A percentile compares a stretch with the other conserved stretches of the same genome.
phyloP scores from a whole-genome alignment of 2,797 vertebrate genomes.

The Orestias chungarensis region DNA sequence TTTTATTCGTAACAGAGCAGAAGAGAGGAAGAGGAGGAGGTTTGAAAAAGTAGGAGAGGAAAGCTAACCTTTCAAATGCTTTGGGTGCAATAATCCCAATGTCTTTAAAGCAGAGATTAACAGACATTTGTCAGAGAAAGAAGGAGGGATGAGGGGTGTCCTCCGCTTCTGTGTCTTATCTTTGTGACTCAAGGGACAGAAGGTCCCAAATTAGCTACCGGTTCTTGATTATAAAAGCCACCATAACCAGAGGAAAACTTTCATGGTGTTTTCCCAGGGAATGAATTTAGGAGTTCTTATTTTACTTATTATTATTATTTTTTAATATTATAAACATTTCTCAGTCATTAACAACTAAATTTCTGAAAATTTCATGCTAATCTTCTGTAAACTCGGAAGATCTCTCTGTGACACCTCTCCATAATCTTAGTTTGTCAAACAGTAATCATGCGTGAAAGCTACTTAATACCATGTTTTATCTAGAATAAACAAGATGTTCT shows the following conservation, averaged over 20 bases:
- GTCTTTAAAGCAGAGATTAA: neutral
- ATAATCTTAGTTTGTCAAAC: neutral
- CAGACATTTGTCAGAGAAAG: neutral
- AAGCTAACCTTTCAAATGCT: neutral
- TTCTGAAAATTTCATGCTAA: neutral
- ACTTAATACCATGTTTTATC: neutral
- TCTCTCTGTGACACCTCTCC: neutral
- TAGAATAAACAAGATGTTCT: neutral
- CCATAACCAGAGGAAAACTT: neutral
- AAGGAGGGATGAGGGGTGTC: neutral
- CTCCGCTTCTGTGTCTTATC: constrained; percentile 21
- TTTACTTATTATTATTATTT: no score
- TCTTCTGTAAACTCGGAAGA: neutral
- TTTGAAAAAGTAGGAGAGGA: constrained; percentile 3
- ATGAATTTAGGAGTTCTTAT: neutral
- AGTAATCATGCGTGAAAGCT: neutral
- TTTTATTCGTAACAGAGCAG: constrained; percentile 64
- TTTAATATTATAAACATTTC: constrained; percentile 2
- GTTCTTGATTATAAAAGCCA: constrained; percentile 16
- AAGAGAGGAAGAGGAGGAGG: constrained; percentile 25
- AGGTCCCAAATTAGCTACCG: constrained; percentile 11
- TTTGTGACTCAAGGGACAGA: neutral
- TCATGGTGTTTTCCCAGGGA: neutral
- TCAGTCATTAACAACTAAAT: neutral
- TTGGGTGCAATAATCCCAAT: neutral